These are phyloP conservation scores for Lasioglossum villosulum DNA, from an alignment of 2,888 invertebrate species.

Conservation along the genomic window DNA sequence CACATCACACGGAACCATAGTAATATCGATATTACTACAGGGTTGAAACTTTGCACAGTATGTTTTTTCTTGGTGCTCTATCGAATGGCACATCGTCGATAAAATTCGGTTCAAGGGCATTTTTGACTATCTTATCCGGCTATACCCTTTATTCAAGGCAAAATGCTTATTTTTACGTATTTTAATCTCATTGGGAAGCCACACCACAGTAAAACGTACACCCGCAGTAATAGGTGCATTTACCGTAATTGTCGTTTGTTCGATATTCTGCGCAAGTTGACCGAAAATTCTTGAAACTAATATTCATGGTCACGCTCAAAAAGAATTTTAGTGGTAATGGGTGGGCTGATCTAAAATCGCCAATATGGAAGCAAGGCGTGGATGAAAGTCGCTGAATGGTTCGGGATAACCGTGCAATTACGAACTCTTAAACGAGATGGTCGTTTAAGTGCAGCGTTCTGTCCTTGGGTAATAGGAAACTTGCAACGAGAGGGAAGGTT, in stretches of 20 bases:
- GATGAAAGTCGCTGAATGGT: slow-evolving; percentile 27
- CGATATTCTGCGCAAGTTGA: background rate
- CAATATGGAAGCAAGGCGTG: background rate
- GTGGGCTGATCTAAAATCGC: slow-evolving; percentile 15
- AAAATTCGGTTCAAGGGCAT: too few relatives aligned
- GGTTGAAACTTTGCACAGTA: too few relatives aligned
- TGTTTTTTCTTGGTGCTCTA: too few relatives aligned
- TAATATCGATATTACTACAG: too few relatives aligned
- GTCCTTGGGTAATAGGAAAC: slow-evolving; percentile 39
- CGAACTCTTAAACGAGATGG: slow-evolving; percentile 43
- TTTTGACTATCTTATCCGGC: too few relatives aligned
- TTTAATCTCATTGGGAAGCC: too few relatives aligned
- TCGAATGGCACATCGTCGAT: too few relatives aligned
- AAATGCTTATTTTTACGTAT: too few relatives aligned
- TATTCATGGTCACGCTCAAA: slow-evolving; percentile 11
- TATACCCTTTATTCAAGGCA: too few relatives aligned
- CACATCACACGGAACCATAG: too few relatives aligned
- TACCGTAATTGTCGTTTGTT: background rate
- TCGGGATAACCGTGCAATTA: slow-evolving; percentile 60
- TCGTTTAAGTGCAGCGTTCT: slow-evolving; percentile 27
- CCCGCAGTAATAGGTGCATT: too few relatives aligned
- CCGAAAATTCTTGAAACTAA: background rate
- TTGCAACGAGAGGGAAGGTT: slow-evolving; percentile 9
- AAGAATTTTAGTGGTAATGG: background rate
- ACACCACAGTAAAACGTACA: too few relatives aligned